These are phyloP conservation scores for Ferrisia virgata DNA, from an alignment of 2,888 invertebrate species.

Conservation along the genomic window DNA sequence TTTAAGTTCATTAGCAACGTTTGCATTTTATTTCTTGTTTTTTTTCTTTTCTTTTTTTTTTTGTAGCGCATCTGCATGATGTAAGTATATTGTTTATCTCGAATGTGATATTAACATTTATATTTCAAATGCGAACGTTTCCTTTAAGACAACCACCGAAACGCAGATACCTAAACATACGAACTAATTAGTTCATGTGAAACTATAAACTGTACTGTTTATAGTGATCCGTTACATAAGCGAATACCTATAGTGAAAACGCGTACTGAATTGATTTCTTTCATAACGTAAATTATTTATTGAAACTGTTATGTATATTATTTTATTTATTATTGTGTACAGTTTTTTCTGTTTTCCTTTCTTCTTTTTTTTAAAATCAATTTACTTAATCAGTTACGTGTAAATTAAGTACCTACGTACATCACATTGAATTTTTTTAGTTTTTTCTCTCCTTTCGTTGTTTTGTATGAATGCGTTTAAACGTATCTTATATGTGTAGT, in stretches of 20 bases:
- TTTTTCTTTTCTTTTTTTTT: neutral
- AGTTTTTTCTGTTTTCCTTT: neutral
- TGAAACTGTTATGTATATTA: slow-evolving; percentile 27
- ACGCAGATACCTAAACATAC: neutral
- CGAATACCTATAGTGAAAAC: neutral
- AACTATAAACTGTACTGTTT: neutral
- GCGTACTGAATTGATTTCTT: neutral
- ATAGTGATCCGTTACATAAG: too few species aligned
- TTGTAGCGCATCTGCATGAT: slow-evolving; percentile 4
- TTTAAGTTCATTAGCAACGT: neutral
- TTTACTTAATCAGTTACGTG: slow-evolving; percentile 23
- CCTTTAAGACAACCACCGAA: neutral
- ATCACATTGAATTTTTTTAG: neutral
- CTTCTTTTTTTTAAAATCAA: neutral
- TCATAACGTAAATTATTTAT: slow-evolving; percentile 25
- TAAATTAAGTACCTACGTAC: neutral
- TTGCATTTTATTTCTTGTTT: slow-evolving; percentile 3
- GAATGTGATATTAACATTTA: slow-evolving; percentile 24
- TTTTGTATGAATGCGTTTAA: neutral
- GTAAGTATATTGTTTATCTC: neutral
- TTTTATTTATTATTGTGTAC: slow-evolving; percentile 3
- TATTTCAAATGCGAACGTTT: slow-evolving; percentile 1
- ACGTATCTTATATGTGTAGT: neutral
- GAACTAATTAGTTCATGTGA: neutral
- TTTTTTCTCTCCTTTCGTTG: neutral